A percentile compares a stretch with the other conserved stretches of the same genome.
Evolutionary conservation across 1,140 invertebrate species (phyloP).

Genomic region (Aphidius gifuensis): DNA sequence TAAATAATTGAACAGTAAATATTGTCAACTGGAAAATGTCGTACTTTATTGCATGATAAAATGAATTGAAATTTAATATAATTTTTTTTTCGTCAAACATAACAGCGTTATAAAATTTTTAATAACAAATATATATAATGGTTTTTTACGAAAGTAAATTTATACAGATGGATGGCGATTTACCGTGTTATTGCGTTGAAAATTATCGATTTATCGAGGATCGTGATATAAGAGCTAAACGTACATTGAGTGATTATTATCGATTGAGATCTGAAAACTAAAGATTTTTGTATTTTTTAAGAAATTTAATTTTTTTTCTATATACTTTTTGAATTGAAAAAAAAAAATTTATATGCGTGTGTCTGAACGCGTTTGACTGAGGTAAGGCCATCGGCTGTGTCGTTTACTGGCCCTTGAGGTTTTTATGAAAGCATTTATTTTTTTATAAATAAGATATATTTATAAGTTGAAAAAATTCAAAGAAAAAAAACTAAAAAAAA

Average conservation of each 20-base stretch:
- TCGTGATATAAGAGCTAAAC: constrained; percentile 6
- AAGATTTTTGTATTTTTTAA: background rate
- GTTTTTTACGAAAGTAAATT: background rate
- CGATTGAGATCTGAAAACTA: constrained; percentile 7
- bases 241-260: constrained; percentile 7
- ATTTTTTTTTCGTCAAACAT: background rate
- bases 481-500: background rate
- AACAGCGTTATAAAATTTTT: background rate
- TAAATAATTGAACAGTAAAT: no score
- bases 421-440: constrained; percentile 22
- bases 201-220: constrained; percentile 7
- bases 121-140: no score
- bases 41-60: constrained; percentile 13
- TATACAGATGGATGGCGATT: constrained; percentile 8
- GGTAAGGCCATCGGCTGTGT: constrained; percentile 17
- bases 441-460: constrained; percentile 20
- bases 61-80: constrained; percentile 2
- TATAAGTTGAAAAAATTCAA: background rate
- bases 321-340: no score
- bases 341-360: background rate
- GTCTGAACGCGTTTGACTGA: background rate
- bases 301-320: background rate
- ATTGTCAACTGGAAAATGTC: no score
- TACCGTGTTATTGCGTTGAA: constrained; percentile 1
- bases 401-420: constrained; percentile 19